These are phyloP conservation scores for Eumaeus atala DNA, from an alignment of 1,140 invertebrate species.

Conservation along the genomic window DNA sequence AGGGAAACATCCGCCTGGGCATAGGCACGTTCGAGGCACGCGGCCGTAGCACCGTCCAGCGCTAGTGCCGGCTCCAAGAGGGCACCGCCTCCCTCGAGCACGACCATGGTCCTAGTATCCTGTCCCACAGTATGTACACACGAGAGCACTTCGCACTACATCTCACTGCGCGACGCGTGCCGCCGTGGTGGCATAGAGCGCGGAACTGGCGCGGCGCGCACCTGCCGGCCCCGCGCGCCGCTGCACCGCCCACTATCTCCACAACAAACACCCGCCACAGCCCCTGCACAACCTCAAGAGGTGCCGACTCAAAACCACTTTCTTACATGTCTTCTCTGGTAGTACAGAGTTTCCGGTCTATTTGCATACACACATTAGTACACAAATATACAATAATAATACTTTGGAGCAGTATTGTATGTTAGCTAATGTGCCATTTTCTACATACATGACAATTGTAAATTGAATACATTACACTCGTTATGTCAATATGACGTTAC, in stretches of 20 bases:
- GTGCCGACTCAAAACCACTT: conserved; percentile 30
- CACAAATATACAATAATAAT: too few species aligned
- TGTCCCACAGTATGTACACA: conserved; percentile 36
- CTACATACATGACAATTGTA: too few species aligned
- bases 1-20: conserved; percentile 85
- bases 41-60: conserved; percentile 68
- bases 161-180: conserved; percentile 48
- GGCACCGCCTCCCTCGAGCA: conserved; percentile 78
- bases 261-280: conserved; percentile 66
- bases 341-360: too few species aligned
- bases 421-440: too few species aligned
- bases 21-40: conserved; percentile 81
- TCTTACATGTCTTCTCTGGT: conserved; percentile 44
- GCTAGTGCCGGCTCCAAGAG: conserved; percentile 74
- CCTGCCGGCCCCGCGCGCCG: conserved; percentile 48
- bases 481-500: too few species aligned
- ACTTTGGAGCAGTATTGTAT: too few species aligned
- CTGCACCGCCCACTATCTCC: conserved; percentile 52
- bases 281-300: conserved; percentile 25
- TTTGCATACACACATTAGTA: too few species aligned
- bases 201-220: conserved; percentile 63
- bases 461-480: too few species aligned
- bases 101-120: conserved; percentile 74
- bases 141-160: conserved; percentile 43
- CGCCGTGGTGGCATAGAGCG: conserved; percentile 47